Evolutionary conservation across 2,888 invertebrate genomes (phyloP).

Genomic region (Parnassius smintheus): DNA sequence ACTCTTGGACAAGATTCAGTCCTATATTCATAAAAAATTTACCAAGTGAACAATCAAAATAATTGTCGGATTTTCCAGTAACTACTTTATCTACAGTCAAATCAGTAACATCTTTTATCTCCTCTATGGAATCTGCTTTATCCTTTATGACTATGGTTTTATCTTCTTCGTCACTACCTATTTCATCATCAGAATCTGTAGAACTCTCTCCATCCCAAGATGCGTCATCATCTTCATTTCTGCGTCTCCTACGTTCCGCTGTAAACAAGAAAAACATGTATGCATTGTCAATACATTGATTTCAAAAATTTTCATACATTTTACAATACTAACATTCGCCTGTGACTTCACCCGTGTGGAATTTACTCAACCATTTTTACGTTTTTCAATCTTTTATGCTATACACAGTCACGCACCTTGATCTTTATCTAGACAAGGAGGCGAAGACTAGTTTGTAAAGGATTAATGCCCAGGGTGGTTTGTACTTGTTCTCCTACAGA

Average conservation of each 20-base stretch:
- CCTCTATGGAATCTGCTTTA: conserved; percentile 74
- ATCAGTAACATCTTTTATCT: conserved; percentile 71
- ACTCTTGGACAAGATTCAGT: conserved; percentile 93
- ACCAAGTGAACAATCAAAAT: conserved; percentile 93
- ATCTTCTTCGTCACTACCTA: conserved; percentile 59
- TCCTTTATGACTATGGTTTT: conserved; percentile 77
- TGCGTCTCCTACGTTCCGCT: conserved; percentile 49
- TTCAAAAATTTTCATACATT: too few relatives aligned
- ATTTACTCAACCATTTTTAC: too few relatives aligned
- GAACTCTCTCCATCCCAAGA: conserved; percentile 81
- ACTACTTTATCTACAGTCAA: conserved; percentile 51
- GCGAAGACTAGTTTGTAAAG: too few relatives aligned
- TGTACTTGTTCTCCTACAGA: too few relatives aligned
- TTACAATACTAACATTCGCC: too few relatives aligned
- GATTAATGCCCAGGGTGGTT: too few relatives aligned
- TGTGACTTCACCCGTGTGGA: too few relatives aligned
- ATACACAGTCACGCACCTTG: too few relatives aligned
- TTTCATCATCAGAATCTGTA: conserved; percentile 77
- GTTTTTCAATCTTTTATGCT: too few relatives aligned
- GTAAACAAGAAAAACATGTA: conserved; percentile 27
- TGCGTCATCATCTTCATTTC: conserved; percentile 75
- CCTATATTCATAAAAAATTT: conserved; percentile 96
- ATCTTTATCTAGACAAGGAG: too few relatives aligned
- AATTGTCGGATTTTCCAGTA: conserved; percentile 82
- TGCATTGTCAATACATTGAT: too few relatives aligned